Evolutionary conservation across 2,113 vertebrate genomes (phyloP).

Genomic region (Charina bottae): DNA sequence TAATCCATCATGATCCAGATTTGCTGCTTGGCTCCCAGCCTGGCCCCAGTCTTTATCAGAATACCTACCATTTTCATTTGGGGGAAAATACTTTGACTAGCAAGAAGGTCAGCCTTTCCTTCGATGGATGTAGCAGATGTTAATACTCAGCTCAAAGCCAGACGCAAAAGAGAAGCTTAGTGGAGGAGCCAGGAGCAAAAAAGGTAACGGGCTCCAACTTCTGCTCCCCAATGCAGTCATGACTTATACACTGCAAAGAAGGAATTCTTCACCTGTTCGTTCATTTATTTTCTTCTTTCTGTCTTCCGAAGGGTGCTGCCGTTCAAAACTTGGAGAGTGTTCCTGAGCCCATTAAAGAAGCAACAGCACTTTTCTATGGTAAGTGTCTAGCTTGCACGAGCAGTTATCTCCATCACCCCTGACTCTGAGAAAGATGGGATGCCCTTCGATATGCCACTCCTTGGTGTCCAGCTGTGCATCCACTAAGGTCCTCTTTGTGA

Average conservation of each 20-base stretch:
- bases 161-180: neutral
- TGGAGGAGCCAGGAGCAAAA: neutral
- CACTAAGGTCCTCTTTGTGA: neutral
- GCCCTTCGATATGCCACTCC: neutral
- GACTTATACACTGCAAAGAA: neutral
- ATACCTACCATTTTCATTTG: neutral
- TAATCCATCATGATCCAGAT: neutral
- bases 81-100: neutral
- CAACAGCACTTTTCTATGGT: slow-evolving; percentile 88
- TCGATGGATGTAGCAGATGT: neutral
- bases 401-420: neutral
- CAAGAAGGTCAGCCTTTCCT: neutral
- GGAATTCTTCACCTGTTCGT: too few relatives aligned
- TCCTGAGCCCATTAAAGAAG: slow-evolving; percentile 93
- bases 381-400: slow-evolving; percentile 34
- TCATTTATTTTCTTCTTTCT: neutral
- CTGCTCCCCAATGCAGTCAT: neutral
- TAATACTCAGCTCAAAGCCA: neutral
- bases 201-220: neutral
- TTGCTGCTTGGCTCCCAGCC: neutral
- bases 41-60: neutral
- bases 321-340: slow-evolving; percentile 80
- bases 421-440: too few relatives aligned
- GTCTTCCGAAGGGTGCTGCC: slow-evolving; percentile 67
- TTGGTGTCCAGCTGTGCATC: neutral